Conservation (phyloP, 2,113 vertebrate species). For the Pygoscelis adeliae region DNA sequence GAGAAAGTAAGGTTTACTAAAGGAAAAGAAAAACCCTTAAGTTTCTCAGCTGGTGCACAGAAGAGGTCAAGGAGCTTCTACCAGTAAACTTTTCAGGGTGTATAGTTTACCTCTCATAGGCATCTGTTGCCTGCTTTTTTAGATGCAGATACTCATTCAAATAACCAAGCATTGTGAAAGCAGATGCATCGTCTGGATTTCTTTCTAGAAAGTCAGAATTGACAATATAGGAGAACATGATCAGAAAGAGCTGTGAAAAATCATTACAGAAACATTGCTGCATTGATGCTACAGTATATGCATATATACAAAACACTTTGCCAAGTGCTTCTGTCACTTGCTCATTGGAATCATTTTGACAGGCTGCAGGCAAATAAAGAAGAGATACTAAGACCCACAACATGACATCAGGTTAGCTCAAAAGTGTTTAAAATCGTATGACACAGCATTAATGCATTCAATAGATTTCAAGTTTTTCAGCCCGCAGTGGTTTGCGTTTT, state of each 20-base stretch:
- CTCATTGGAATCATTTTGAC: not conserved
- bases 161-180: constrained; percentile 95
- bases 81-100: not conserved
- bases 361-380: not conserved
- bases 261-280: not conserved
- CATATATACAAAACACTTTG: not conserved
- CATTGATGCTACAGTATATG: not conserved
- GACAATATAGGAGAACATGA: not conserved
- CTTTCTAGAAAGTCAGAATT: constrained; percentile 81
- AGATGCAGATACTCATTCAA: constrained; percentile 89
- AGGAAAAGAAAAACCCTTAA: not conserved
- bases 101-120: constrained; percentile 84
- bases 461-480: not conserved
- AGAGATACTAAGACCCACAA: not conserved
- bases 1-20: not conserved
- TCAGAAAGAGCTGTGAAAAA: not conserved
- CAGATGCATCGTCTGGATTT: constrained; percentile 85
- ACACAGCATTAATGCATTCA: not conserved
- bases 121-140: constrained; percentile 85
- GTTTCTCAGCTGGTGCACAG: not conserved
- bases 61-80: not conserved
- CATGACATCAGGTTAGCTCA: not conserved
- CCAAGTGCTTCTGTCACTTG: not conserved
- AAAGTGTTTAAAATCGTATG: not conserved
- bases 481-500: rapidly evolving